These are phyloP conservation scores for Gastracanthus pulcherrimus DNA, from an alignment of 2,888 invertebrate species.

Conservation along the genomic window DNA sequence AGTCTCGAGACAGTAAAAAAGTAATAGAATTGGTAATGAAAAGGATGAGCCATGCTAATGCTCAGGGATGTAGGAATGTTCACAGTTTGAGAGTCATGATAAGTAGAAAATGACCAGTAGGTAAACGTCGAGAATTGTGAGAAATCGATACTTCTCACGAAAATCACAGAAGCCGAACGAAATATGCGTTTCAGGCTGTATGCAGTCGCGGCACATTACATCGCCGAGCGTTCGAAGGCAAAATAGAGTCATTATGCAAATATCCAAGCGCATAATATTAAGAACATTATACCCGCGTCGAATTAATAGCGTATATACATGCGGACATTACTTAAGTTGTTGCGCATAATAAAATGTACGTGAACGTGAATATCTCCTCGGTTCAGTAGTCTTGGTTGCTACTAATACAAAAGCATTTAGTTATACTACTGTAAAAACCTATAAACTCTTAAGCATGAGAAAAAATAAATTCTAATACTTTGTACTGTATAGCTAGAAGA, in stretches of 20 bases:
- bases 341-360: conserved; percentile 57
- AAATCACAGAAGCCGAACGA: conserved; percentile 58
- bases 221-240: conserved; percentile 45
- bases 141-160: conserved; percentile 60
- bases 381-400: not conserved
- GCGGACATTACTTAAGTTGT: conserved; percentile 56
- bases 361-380: conserved; percentile 51
- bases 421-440: not conserved
- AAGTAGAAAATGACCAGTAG: conserved; percentile 41
- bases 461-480: no score
- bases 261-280: conserved; percentile 54
- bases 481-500: no score
- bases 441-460: no score
- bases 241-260: conserved; percentile 62
- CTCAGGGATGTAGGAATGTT: not conserved
- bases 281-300: conserved; percentile 57
- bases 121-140: conserved; percentile 42
- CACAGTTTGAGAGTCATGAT: conserved; percentile 30
- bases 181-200: conserved; percentile 49
- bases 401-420: not conserved
- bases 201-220: conserved; percentile 45
- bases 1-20: not conserved
- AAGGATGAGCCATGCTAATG: conserved; percentile 15
- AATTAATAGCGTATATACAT: conserved; percentile 53
- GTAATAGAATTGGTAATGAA: conserved; percentile 39